Evolutionary conservation across 2,113 vertebrate genomes (phyloP), one percentile per base, ranked within the genome.

Genomic region (Myotis brandtii): DNA sequence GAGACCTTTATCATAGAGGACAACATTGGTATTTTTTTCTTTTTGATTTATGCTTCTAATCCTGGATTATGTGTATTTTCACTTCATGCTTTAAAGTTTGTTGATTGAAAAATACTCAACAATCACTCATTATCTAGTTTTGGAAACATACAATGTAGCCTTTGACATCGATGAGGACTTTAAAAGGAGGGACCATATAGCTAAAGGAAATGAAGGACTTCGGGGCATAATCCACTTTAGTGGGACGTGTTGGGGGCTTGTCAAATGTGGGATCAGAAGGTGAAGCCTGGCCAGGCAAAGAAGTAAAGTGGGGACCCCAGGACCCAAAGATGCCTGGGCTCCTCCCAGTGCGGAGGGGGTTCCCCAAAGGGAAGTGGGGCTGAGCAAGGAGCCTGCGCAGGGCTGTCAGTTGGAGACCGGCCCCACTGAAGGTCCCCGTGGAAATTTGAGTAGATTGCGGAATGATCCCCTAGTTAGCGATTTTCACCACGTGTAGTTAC

Each of bases 381-480:
- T 20, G 32, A 30, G 13, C 4, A 3, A 8, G 0, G 7, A 46
- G 46, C 18, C 43, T 12, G 6, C 0, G 0, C 6, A 9, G 30
- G 5, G 40, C 3, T 16, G 54, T 40, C 48, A 13, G 46, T 40
- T 4, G 4, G 37, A 10, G 3, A 25, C 56, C 2, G 46, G 5
- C 23, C 20, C 27, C 1, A n/a, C 72, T 1, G 1, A 25, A 56
- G 20, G 12, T 6, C 5, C 56, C 70, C 9, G 5, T 10, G 46
- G 3, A 16, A 25, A 34, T 73, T 76, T 18, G 37, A 43, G 9
- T 48, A 52, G 21, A 27, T 37, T 82, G 48, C 6, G 6, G 54
- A 76, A 17, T 50, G 23, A 50, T 83, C 34, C 50, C 37, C 52
- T 46, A 10, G 25, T n/a, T 18, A 62, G 30, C 34, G 27, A 30